Evolutionary conservation across 2,113 vertebrate genomes (phyloP).

Genomic region (Aramus guarauna): DNA sequence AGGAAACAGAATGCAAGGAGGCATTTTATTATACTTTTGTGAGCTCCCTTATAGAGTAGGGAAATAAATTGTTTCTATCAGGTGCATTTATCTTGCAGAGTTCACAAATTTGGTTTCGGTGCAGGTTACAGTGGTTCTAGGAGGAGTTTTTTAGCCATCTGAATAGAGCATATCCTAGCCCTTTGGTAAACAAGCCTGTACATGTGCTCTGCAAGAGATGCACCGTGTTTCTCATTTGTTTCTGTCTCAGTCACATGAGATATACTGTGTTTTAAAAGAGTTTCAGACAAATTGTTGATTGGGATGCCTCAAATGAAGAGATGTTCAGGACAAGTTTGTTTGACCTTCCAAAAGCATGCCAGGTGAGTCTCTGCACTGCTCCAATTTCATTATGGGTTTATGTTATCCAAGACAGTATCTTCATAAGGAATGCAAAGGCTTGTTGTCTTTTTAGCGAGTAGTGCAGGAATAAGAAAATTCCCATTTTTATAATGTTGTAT

Average conservation of each 20-base stretch:
- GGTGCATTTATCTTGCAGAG: too few species aligned
- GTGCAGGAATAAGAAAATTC: background rate
- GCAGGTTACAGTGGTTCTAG: too few species aligned
- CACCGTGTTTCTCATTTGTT: background rate
- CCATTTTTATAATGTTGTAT: background rate
- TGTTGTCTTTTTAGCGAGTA: background rate
- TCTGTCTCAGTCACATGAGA: background rate
- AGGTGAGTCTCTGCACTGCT: background rate
- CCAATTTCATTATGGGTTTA: rapidly evolving
- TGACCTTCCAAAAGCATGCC: background rate
- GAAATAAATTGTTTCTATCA: background rate
- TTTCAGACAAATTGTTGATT: background rate
- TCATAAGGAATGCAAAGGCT: background rate
- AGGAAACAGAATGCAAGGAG: background rate
- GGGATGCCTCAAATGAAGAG: background rate
- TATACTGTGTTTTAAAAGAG: background rate
- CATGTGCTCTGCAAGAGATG: background rate
- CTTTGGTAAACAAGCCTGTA: background rate
- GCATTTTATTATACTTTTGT: background rate
- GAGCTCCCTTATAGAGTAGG: background rate
- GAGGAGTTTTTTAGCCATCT: background rate
- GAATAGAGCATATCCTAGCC: background rate
- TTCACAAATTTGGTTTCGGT: background rate
- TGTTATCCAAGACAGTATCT: background rate
- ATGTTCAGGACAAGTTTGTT: background rate